Base-by-base conservation (phyloP, 2,797 vertebrate species). In the Urophycis tenuis region DNA sequence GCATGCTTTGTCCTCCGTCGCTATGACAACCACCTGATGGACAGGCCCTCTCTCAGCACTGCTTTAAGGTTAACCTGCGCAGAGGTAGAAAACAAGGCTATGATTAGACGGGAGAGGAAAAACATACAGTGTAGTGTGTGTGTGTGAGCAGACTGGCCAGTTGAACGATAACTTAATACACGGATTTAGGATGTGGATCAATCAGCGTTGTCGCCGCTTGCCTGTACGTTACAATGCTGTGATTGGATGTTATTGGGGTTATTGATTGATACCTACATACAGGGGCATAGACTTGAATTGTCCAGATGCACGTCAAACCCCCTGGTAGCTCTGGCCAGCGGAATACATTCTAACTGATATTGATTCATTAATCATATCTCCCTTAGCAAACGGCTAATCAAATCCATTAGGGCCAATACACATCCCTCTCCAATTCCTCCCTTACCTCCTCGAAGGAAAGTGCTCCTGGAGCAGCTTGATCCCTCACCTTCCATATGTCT, bases 1-100 rank as follows among this genome's bases (percentile, higher is more conserved):
- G 77, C 88, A 90, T 88, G 92, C 90, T 87, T 87, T 86, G 86
- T 89, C 87, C 87, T 88, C 85, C 80, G 74, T 90, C 78, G 79
- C 88, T 88, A 85, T 86, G 91, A 88, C 89, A 92, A 92, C 88
- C 81, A 85, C 87, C 90, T 90, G 92, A 85, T 87, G 91, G 91
- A 91, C 91, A 87, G 41, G 82, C 90, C 92, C 90, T 90, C 88
- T 88, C 86, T 91, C 90, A 90, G 90, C 92, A 87, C 92, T 93
- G 91, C 91, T 89, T 89, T 81, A 90, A 90, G 89, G 81, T 86
- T 85, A 82, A 91, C 92, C 93, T 94, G 91, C 29, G 80, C 81
- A 87, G 78, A 90, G 78, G 89, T 0, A 30, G 8, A 34, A 12
- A 79, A 73, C 71, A 25, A 69, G n/a, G 78, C 39, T 41, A 12